Base-by-base conservation (phyloP, 2,113 vertebrate genomes). In the Callaeas wilsoni region DNA sequence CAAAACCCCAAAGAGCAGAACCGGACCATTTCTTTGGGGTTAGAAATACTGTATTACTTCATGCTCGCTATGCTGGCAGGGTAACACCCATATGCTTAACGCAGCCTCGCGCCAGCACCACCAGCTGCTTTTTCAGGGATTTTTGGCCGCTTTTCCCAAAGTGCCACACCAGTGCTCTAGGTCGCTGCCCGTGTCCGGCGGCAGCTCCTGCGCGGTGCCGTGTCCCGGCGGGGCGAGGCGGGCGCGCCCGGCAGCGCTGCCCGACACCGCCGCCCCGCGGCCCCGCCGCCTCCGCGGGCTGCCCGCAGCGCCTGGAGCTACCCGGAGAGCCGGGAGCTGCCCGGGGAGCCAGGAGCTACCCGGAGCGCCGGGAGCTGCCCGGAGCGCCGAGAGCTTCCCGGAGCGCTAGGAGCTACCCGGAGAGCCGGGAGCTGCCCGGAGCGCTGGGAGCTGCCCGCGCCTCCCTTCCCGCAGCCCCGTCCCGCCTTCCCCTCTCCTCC, bases 181-280 rank as follows among this genome's bases (percentile, higher is more conserved):
- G 35, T 37, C 17, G 35, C 23, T 35, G 78, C 77, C 69, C 69
- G 21, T 10, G 60, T 6, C 68, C 52, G 68, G 84, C 63, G 55
- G 64, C 84, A 29, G 84, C 55, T 53, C 39, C 67, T 3, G 60
- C 27, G 39, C 59, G 27, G 63, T 6, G 50, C 68, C 29, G 33
- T 0, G 33, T 15, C 56, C 74, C 39, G 59, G 52, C 41, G 47
- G 81, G 64, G 37, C 35, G 12, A 32, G 49, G 27, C 13, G 27
- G 37, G 37, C 5, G 26, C 4, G 22, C 26, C 35, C 16, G 30
- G 37, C 52, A 26, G 50, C 52, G 80, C 92, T 94, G 92, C 87
- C 30, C 95, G 87, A 94, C 93, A 87, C 35, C 80, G 94, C 95
- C 90, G 67, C 94, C 92, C 67, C 56, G 92, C 44, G 89, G 83